phyloP scores from a whole-genome alignment of 2,113 vertebrate species.

The Ovibos moschatus region DNA sequence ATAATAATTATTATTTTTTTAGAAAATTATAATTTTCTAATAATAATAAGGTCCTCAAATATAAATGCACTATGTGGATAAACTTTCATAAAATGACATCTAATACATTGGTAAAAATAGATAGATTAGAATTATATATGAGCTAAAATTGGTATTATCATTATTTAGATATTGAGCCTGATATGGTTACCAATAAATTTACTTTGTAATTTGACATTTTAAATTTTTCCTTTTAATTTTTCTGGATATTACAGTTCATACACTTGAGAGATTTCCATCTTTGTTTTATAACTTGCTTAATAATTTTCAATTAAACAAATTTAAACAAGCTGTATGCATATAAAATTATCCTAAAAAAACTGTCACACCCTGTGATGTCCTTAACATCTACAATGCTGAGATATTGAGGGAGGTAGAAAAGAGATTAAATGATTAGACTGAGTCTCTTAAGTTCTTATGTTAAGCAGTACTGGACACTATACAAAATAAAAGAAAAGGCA shows the following conservation, averaged over 20 bases:
- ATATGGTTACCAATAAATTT: background rate
- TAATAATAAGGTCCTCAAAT: background rate
- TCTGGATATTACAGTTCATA: background rate
- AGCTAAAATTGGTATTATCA: background rate
- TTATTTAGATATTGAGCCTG: background rate
- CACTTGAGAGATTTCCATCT: background rate
- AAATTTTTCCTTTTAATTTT: background rate
- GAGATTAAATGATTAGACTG: background rate
- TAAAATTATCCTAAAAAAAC: background rate
- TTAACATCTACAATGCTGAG: background rate
- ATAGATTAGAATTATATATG: background rate
- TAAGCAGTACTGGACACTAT: background rate
- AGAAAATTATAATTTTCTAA: background rate
- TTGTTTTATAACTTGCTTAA: background rate
- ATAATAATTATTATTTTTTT: background rate
- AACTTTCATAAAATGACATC: background rate
- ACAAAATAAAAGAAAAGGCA: background rate
- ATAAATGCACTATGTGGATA: background rate
- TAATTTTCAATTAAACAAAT: slow-evolving; percentile 47
- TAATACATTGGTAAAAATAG: background rate
- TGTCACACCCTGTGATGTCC: background rate
- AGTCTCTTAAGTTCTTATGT: background rate
- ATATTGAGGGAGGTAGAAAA: background rate
- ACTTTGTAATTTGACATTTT: background rate
- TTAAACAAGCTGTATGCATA: background rate